These are phyloP conservation scores for Takifugu bimaculatus DNA, from an alignment of 2,113 vertebrate genomes.

Conservation along the genomic window DNA sequence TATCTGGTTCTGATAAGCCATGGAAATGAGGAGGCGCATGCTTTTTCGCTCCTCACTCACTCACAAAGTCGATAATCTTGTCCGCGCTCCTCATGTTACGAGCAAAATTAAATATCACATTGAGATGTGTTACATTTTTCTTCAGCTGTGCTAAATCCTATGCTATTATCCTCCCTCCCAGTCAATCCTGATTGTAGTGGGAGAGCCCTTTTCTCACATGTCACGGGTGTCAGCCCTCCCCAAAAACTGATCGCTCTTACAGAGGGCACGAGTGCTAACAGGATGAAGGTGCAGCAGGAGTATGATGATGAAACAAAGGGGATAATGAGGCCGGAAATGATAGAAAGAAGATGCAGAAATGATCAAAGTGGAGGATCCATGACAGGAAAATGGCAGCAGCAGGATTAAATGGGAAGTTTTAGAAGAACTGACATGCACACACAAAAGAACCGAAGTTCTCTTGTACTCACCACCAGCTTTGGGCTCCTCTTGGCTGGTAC, in stretches of 20 bases:
- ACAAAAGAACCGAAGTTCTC: constrained; percentile 32
- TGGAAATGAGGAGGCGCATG: constrained; percentile 30
- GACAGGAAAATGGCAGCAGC: constrained; percentile 6
- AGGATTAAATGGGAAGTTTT: not conserved
- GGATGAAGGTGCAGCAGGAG: constrained; percentile 18
- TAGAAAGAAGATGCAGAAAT: constrained; percentile 1
- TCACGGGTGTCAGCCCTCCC: constrained; percentile 22
- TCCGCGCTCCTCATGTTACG: constrained; percentile 7
- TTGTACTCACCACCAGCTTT: constrained; percentile 96
- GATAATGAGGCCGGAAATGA: not conserved
- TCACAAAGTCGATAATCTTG: constrained; percentile 4
- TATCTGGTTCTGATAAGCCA: constrained; percentile 40
- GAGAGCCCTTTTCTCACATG: constrained; percentile 21
- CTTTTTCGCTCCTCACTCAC: constrained; percentile 40
- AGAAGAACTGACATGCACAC: constrained; percentile 15
- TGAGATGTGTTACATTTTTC: constrained; percentile 19
- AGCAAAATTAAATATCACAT: constrained; percentile 23
- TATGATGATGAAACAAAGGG: constrained; percentile 8
- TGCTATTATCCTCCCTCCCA: not conserved
- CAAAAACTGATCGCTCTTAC: constrained; percentile 47
- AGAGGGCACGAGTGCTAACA: constrained; percentile 22
- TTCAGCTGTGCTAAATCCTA: too few species aligned
- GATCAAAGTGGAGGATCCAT: constrained; percentile 15
- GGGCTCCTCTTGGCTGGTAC: constrained; percentile 96
- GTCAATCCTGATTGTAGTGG: constrained; percentile 34